Evolutionary conservation across 2,113 vertebrate species (phyloP), one percentile per base, ranked within the genome.

Genomic region (Dasyurus viverrinus): DNA sequence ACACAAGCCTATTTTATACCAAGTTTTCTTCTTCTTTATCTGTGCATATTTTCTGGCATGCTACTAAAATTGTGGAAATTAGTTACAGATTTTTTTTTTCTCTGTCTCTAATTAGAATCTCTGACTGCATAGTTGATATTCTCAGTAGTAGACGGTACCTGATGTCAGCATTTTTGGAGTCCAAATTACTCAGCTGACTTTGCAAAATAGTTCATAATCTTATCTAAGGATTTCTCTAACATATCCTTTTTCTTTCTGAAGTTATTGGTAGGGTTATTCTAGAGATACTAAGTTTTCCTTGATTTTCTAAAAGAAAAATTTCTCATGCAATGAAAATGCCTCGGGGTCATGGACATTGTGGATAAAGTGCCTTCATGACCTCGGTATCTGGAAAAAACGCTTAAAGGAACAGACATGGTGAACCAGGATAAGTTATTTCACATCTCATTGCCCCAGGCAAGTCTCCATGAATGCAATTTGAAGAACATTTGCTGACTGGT

Each of bases 31-130:
- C 91, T 76, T 76, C 36, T 68, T 68, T 30, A 68, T 68, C 16
- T 42, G 19, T 22, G 42, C 1, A 48, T 92, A 89, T 52, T 25
- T 22, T 92, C 68, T 52, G 27, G 30, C 25, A 89, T 54, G 36
- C 92, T 50, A 93, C 46, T 95, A 94, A 94, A 12, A 42, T 5
- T 50, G 55, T 3, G 50, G 5, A 92, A 54, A 50, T 94, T 94
- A 95, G 89, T 90, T 2, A 46, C 84, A 8, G 11, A 1, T 53
- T 91, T 90, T 53, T 48, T 16, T 91, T 90, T 52, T 0, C 6
- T 92, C 16, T 55, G n/a, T 90, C 92, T 93, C 24, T 57, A 9
- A 52, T 93, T 93, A 60, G 0, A 8, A 25, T 68, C 46, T 92
- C 89, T 53, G 1, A 36, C 27, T 90, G 0, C 11, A 68, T 91